Evolutionary conservation across 2,797 vertebrate species (phyloP).

Genomic region (Gambelia wislizenii): DNA sequence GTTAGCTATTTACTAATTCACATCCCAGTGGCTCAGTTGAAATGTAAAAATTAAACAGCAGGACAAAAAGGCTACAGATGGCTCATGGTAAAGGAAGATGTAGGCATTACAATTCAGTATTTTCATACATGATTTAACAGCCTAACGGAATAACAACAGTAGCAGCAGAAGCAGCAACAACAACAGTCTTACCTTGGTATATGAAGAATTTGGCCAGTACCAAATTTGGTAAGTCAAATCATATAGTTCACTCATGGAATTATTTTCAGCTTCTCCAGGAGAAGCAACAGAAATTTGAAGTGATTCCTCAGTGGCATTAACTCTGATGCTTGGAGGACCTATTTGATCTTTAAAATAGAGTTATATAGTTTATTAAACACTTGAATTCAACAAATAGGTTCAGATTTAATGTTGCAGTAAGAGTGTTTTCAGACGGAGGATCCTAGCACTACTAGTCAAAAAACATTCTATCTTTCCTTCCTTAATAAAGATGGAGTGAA

Average conservation of each 20-base stretch:
- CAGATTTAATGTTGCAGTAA: too few species aligned
- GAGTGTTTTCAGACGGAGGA: too few species aligned
- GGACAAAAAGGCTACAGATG: neutral
- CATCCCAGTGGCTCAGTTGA: too few species aligned
- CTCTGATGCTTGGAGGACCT: constrained; percentile 60
- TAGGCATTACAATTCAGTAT: neutral
- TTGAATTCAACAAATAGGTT: neutral
- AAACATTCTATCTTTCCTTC: too few species aligned
- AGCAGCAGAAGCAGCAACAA: neutral
- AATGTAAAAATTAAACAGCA: too few species aligned
- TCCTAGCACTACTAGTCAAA: too few species aligned
- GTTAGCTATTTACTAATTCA: too few species aligned
- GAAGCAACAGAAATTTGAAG: constrained; percentile 64
- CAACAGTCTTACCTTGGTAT: constrained; percentile 62
- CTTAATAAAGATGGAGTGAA: too few species aligned
- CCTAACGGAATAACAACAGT: neutral
- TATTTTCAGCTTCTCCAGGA: constrained; percentile 23
- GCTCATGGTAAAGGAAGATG: neutral
- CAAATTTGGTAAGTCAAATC: constrained; percentile 61
- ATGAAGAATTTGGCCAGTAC: constrained; percentile 70
- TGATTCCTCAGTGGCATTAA: constrained; percentile 58
- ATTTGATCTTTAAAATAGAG: constrained; percentile 61
- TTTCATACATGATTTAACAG: neutral
- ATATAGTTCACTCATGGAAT: neutral
- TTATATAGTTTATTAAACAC: neutral